Evolutionary conservation across 1,140 invertebrate species (phyloP), one percentile per base, ranked within the genome.

Genomic region (Conus betulinus): DNA sequence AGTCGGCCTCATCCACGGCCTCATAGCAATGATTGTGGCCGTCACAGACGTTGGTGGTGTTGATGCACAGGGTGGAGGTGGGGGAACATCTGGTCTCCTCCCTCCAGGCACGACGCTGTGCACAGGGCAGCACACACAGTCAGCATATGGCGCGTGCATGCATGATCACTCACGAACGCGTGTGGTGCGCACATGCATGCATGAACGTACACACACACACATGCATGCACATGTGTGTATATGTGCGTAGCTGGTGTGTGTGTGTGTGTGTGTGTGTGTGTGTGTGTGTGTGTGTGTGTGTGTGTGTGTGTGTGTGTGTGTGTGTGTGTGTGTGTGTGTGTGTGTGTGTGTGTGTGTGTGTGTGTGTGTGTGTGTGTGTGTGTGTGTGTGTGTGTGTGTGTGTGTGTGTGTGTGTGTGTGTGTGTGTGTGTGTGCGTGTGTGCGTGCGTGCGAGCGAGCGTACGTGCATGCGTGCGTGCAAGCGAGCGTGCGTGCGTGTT

Each of bases 1-100:
- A 96, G 51, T 94, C 90, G 3, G 74, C 17, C 90, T 96, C 96
- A 71, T 96, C 96, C 6, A 95, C 94, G 8, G 93, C 95, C 53
- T 93, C 88, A 25, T 95, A 91, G 90, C 96, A 96, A 89, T 96
- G 95, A 8, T 84, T 87, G 55, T 93, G 90, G 55, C 92, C 93
- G 90, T 96, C 95, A 90, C 96, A 96, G 11, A 91, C 84, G 10
- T 92, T 60, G 6, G 82, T 83, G 3, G 83, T 84, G 10, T 94
- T 92, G 23, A 96, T 92, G 84, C 93, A 95, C 15, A 95, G 91
- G 23, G 90, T 92, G 78, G 95, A 95, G 0, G 27, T 89, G 51
- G 91, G 92, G 0, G 90, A 89, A 67, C 93, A 93, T 67, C 81
- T 84, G 7, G 89, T 85, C 87, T 93, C 87, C 15, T 88, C 78